phyloP scores from a whole-genome alignment of 2,888 invertebrate species.

The Agriotes lineatus region DNA sequence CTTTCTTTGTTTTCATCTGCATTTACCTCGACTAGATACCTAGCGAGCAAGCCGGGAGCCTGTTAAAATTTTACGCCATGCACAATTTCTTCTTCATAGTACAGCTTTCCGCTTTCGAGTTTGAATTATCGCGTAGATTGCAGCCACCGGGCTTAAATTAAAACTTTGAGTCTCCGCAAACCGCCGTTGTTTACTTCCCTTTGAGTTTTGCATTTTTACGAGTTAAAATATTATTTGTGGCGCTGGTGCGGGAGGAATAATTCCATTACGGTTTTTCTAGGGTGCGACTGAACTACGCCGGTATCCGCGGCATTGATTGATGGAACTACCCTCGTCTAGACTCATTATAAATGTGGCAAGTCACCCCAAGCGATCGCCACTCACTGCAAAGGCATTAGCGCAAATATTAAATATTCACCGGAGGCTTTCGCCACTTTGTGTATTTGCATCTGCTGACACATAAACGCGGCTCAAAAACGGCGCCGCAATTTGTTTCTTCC shows the following conservation, averaged over 20 bases:
- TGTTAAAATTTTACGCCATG: conserved; percentile 50
- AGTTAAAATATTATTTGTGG: conserved; percentile 46
- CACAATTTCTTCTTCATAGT: conserved; percentile 49
- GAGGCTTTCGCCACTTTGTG: conserved; percentile 32
- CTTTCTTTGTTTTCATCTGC: conserved; percentile 36
- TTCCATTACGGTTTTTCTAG: conserved; percentile 38
- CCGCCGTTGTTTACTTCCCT: conserved; percentile 45
- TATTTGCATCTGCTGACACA: conserved; percentile 36
- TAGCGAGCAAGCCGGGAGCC: conserved; percentile 39
- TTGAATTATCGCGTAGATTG: conserved; percentile 41
- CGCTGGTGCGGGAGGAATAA: conserved; percentile 39
- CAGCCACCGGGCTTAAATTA: conserved; percentile 40
- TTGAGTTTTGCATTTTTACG: conserved; percentile 46
- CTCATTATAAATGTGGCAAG: conserved; percentile 36
- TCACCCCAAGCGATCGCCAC: conserved; percentile 32
- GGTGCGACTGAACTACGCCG: conserved; percentile 25
- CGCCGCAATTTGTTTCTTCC: neutral
- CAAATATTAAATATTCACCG: conserved; percentile 35
- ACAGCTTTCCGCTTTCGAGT: conserved; percentile 46
- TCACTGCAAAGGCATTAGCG: conserved; percentile 30
- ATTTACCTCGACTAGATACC: conserved; percentile 34
- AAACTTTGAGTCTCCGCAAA: conserved; percentile 39
- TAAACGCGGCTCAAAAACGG: conserved; percentile 1
- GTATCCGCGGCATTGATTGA: conserved; percentile 32
- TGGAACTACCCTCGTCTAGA: conserved; percentile 33